A percentile compares a stretch with the other conserved stretches of the same genome.
These are phyloP conservation scores for Etheostoma spectabile DNA, from an alignment of 2,113 vertebrate species.

Conservation along the genomic window DNA sequence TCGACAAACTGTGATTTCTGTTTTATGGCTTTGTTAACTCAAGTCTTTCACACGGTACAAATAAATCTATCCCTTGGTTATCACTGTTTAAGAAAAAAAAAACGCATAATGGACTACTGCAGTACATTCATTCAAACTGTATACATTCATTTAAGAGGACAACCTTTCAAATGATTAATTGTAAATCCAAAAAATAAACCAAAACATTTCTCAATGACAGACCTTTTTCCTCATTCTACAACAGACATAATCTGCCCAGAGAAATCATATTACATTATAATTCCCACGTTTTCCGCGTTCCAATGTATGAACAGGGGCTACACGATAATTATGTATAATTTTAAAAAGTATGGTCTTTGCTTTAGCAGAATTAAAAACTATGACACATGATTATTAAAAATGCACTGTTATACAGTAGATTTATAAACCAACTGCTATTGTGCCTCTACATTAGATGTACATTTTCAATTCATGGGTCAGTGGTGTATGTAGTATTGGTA, in stretches of 20 bases:
- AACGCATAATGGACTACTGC: not conserved
- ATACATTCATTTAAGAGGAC: not conserved
- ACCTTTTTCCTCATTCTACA: not conserved
- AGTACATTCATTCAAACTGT: not conserved
- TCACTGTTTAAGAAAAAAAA: not conserved
- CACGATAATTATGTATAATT: too few relatives aligned
- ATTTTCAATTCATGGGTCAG: not conserved
- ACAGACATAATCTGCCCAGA: not conserved
- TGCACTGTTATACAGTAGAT: not conserved
- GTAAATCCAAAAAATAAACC: not conserved
- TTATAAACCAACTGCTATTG: not conserved
- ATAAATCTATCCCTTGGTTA: not conserved
- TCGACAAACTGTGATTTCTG: not conserved
- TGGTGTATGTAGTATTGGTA: too few relatives aligned
- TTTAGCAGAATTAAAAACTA: not conserved
- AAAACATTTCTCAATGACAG: not conserved
- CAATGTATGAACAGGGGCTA: too few relatives aligned
- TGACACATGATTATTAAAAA: not conserved
- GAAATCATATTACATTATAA: not conserved
- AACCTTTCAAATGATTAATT: not conserved
- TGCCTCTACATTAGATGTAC: not conserved
- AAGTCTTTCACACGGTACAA: not conserved
- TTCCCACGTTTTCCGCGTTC: not conserved
- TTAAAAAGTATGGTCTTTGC: not conserved
- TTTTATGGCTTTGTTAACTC: constrained; percentile 4